A percentile compares a stretch with the other conserved stretches of the same genome.
phyloP scores from a whole-genome alignment of 2,888 invertebrate species.

The Acleris emargana region DNA sequence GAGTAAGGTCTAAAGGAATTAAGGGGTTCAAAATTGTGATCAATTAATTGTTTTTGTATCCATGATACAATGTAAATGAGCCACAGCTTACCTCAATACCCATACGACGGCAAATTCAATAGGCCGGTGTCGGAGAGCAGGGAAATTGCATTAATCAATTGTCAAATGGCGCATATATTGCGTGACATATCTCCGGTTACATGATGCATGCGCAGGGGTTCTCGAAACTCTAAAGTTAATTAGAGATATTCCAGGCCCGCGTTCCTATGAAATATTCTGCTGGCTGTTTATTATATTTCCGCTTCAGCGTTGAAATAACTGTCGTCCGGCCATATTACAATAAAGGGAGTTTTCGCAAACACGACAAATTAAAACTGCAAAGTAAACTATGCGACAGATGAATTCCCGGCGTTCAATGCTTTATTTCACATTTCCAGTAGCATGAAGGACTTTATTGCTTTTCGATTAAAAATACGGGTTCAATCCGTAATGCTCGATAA shows the following conservation, averaged over 20 bases:
- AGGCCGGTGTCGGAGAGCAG: conserved; percentile 59
- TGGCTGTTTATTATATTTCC: conserved; percentile 36
- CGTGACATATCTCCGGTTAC: conserved; percentile 56
- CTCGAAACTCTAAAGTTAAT: conserved; percentile 57
- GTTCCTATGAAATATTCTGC: conserved; percentile 7
- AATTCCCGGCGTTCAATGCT: conserved; percentile 26
- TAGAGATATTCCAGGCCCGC: conserved; percentile 43
- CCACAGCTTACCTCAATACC: conserved; percentile 14
- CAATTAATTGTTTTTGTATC: neutral
- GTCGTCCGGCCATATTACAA: conserved; percentile 28
- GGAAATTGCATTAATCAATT: conserved; percentile 81
- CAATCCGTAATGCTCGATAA: too few species aligned
- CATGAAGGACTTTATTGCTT: neutral
- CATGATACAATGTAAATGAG: conserved; percentile 3
- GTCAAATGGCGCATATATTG: conserved; percentile 64
- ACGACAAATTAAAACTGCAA: conserved; percentile 32
- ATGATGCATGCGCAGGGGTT: conserved; percentile 39
- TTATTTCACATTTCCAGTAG: conserved; percentile 28
- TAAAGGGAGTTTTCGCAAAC: conserved; percentile 31
- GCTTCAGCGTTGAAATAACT: conserved; percentile 36
- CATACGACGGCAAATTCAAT: conserved; percentile 47
- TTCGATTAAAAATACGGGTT: neutral
- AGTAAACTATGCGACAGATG: conserved; percentile 33
- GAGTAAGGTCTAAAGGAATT: too few species aligned
- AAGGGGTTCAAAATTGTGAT: neutral